Conservation (phyloP, 1,140 invertebrate genomes). For the Andricus grossulariae region DNA sequence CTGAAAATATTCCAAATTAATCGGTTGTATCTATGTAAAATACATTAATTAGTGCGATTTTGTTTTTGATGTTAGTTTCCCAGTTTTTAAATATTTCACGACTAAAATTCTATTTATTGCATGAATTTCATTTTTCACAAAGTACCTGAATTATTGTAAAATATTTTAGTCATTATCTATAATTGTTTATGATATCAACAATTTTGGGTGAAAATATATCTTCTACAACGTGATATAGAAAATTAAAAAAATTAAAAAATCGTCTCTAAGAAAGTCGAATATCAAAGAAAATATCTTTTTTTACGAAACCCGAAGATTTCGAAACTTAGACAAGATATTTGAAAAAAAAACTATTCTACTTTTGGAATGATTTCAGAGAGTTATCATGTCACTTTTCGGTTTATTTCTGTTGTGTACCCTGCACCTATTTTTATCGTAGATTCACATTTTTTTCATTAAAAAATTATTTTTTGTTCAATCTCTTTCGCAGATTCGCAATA, state of each 20-base stretch:
- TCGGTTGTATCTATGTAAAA: no score
- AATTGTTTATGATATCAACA: no score
- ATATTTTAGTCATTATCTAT: no score
- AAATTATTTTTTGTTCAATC: neutral
- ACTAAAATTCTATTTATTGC: no score
- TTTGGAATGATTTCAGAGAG: slow-evolving; percentile 15
- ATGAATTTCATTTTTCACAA: no score
- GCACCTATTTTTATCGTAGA: neutral
- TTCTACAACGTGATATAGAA: no score
- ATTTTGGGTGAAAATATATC: no score
- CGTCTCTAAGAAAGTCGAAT: neutral
- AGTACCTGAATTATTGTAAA: no score
- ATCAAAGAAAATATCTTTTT: neutral
- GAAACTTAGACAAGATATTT: neutral
- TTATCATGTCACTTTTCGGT: neutral
- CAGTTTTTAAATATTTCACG: no score
- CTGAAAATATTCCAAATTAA: neutral
- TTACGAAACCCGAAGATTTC: neutral
- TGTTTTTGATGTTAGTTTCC: no score
- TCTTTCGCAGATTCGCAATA: neutral
- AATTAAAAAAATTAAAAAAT: no score
- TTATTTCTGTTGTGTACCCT: neutral
- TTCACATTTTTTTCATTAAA: neutral
- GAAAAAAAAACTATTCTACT: neutral
- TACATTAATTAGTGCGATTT: no score